Base-by-base conservation (phyloP, 2,797 vertebrate species). In the Rhinogobio ventralis region DNA sequence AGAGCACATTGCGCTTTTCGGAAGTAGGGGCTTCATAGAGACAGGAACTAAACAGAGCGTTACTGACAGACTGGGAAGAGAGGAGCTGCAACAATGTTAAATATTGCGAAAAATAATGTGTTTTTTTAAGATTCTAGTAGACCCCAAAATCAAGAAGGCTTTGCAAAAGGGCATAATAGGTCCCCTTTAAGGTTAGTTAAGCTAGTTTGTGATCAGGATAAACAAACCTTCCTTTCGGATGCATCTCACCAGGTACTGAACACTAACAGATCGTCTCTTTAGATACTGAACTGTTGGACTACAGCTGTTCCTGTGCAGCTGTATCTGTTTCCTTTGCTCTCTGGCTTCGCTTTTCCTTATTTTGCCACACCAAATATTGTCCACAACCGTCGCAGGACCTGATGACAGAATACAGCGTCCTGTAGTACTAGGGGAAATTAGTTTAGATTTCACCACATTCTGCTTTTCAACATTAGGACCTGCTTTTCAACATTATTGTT, bases 271-370 rank as follows among this genome's bases (percentile, higher is more conserved):
- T 77, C 2, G 8, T 72, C 46, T 66, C 23, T 68, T 11, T 46
- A 28, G 60, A 13, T 71, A 57, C 17, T 77, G 13, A 46, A 49
- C 45, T 45, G 20, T 75, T 55, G 2, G 30, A 51, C n/a, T 39
- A n/a, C 45, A 25, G n/a, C 51, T 69, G 51, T 78, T 82, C 30
- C 74, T 77, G 5, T 49, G 77, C 91, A 90, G 92, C 92, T 92
- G 92, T 91, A 92, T 91, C 93, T 92, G 92, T 91, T 96, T 95
- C 94, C 94, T 93, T 89, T 93, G 28, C 67, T 93, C 87, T 81
- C 74, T 79, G 30, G 30, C 81, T 68, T 8, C 71, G 89, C 83
- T 73, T 84, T 73, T 89, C 80, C 92, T 90, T 90, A 83, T 90
- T 86, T 91, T 85, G 28, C 67, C 49, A 28, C 62, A n/a, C 25